These are phyloP conservation scores for Dolichopus griseipennis DNA, from an alignment of 2,888 invertebrate species.

Conservation along the genomic window DNA sequence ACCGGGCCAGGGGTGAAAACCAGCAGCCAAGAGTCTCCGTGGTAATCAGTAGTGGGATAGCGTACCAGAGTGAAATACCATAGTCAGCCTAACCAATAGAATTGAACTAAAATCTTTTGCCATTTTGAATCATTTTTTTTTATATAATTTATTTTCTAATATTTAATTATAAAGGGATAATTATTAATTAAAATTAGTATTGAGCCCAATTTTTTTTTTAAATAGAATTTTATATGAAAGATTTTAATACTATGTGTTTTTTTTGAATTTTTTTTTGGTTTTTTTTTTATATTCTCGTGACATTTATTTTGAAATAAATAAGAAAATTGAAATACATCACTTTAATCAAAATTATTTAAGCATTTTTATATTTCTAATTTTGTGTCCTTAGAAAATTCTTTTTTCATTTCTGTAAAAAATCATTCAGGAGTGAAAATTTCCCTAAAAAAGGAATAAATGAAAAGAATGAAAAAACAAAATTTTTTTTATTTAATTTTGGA, in stretches of 20 bases:
- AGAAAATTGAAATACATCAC: background rate
- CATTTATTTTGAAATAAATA: background rate
- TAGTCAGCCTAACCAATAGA: constrained; percentile 76
- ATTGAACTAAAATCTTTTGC: constrained; percentile 64
- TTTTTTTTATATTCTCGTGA: background rate
- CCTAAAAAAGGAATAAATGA: too few relatives aligned
- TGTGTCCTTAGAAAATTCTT: background rate
- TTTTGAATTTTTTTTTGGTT: background rate
- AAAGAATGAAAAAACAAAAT: too few relatives aligned
- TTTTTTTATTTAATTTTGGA: too few relatives aligned
- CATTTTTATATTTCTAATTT: constrained; percentile 1
- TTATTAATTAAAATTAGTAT: too few relatives aligned
- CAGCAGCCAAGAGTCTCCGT: constrained; percentile 99
- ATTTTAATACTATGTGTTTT: too few relatives aligned
- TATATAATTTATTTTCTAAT: too few relatives aligned
- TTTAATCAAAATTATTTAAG: background rate
- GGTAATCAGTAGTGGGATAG: constrained; percentile 98
- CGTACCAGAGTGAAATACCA: constrained; percentile 90
- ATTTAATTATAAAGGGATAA: too few relatives aligned
- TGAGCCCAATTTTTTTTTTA: too few relatives aligned
- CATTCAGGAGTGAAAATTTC: background rate
- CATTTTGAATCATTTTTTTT: background rate
- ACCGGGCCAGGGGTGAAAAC: constrained; percentile 98
- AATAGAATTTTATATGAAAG: too few relatives aligned
- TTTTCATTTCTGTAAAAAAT: background rate